phyloP scores from a whole-genome alignment of 2,888 invertebrate species.

The Cryptocephalus moraei region DNA sequence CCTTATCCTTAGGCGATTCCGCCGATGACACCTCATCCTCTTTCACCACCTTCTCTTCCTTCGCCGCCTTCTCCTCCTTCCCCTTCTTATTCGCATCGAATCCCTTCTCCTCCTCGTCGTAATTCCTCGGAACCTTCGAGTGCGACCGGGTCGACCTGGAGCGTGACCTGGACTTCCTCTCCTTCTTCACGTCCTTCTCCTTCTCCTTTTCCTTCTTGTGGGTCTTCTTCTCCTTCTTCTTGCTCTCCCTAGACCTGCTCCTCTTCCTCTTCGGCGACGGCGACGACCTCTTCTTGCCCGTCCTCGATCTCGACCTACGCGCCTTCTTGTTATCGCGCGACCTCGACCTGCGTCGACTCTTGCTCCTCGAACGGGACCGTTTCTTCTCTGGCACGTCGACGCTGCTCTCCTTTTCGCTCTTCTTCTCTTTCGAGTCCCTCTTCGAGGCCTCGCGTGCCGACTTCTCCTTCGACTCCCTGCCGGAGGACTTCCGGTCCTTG shows the following conservation, averaged over 20 bases:
- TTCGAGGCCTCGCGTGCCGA: slow-evolving; percentile 29
- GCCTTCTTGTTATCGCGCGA: slow-evolving; percentile 18
- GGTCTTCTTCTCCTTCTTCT: slow-evolving; percentile 27
- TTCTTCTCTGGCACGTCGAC: slow-evolving; percentile 27
- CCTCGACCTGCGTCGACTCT: slow-evolving; percentile 43
- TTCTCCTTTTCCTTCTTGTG: slow-evolving; percentile 22
- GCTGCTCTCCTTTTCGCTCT: slow-evolving; percentile 30
- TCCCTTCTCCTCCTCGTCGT: slow-evolving; percentile 44
- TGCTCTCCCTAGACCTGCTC: slow-evolving; percentile 31
- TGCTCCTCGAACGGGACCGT: slow-evolving; percentile 46
- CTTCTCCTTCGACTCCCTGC: slow-evolving; percentile 30
- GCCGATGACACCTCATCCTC: not conserved
- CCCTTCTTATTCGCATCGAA: slow-evolving; percentile 37
- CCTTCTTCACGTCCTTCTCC: slow-evolving; percentile 8
- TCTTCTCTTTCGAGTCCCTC: slow-evolving; percentile 32
- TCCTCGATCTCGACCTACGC: slow-evolving; percentile 11
- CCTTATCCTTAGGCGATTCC: slow-evolving; percentile 39
- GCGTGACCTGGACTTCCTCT: slow-evolving; percentile 21
- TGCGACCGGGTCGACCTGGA: slow-evolving; percentile 23
- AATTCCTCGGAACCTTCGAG: slow-evolving; percentile 40
- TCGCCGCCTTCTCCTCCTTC: slow-evolving; percentile 15
- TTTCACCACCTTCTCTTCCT: slow-evolving; percentile 25
- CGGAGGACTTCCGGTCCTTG: slow-evolving; percentile 24
- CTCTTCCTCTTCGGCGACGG: slow-evolving; percentile 31
- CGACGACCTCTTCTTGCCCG: slow-evolving; percentile 15